Evolutionary conservation across 2,797 vertebrate genomes (phyloP), one percentile per base, ranked within the genome.

Genomic region (Sarcophilus harrisii): DNA sequence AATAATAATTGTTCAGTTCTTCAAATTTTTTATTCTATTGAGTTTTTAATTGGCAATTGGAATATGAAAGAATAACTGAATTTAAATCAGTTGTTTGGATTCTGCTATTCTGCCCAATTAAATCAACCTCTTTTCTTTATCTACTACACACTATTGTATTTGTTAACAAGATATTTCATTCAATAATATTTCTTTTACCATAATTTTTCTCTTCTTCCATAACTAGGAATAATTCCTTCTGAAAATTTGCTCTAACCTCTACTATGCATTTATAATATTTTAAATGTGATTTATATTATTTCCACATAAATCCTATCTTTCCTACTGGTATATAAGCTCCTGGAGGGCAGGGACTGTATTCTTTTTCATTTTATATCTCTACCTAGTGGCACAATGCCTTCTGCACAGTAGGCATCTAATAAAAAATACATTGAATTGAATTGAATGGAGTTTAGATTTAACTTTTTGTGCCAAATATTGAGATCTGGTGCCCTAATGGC

Each of bases 1-100:
- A 93, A 11, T 59, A 28, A 92, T 94, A 91, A 73, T 91, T 96
- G 94, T 87, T 45, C 49, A 87, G 73, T 87, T 95, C 49, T 90
- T 12, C 12, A 90, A 87, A 30, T 92, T 91, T 90, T 38, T 66
- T 91, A 92, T 95, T 95, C 29, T 93, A 0, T 90, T 92, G 38
- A 1, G 6, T 18, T 24, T 30, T 16, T 91, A 89, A 49, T 87
- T 14, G 32, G 14, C 29, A 96, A 95, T 12, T 87, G 38, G 21
- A 49, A 81, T 73, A 73, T 6, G 5, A 73, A 73, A 38, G n/a
- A 95, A 95, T 16, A 29, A 59, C 62, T 95, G 58, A n/a, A 90
- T 96, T 90, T 38, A 92, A 66, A 81, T 95, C 49, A 92, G 16
- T 58, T 30, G 0, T 58, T 90, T 95, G 45, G 90, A 89, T 95